Evolutionary conservation across 23 tunicate species (phyloP).

Genomic region (Trididemnum miniatum): DNA sequence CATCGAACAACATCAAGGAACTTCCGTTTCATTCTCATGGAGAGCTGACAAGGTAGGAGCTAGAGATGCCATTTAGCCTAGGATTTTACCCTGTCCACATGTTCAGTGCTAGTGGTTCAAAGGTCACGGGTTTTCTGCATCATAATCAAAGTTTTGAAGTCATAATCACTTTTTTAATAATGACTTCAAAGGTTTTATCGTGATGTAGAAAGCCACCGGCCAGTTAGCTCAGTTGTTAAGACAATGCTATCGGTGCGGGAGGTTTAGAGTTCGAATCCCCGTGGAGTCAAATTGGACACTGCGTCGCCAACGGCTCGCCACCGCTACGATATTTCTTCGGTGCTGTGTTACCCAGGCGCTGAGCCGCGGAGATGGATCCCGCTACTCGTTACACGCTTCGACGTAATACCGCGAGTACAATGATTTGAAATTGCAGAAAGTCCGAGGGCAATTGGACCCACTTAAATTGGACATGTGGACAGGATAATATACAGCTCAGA

Average conservation of each 20-base stretch:
- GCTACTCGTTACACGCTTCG: not conserved
- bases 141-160: no score
- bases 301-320: not conserved
- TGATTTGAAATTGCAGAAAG: no score
- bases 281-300: not conserved
- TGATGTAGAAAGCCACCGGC: not conserved
- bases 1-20: not conserved
- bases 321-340: not conserved
- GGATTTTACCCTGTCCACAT: no score
- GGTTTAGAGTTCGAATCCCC: not conserved
- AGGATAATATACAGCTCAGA: no score
- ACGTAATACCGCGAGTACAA: not conserved
- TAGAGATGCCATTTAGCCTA: no score
- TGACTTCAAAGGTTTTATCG: not conserved
- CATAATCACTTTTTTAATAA: no score
- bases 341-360: not conserved
- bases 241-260: not conserved
- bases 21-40: conserved; percentile 45
- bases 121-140: not conserved
- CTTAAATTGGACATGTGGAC: no score
- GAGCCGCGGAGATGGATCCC: not conserved
- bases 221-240: not conserved
- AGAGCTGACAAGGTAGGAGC: no score
- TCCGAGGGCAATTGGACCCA: no score
- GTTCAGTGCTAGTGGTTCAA: no score